Percentiles rank a stretch among this genome's conserved stretches.
Evolutionary conservation across 1,140 invertebrate genomes (phyloP).

Genomic region (Sitophilus oryzae): DNA sequence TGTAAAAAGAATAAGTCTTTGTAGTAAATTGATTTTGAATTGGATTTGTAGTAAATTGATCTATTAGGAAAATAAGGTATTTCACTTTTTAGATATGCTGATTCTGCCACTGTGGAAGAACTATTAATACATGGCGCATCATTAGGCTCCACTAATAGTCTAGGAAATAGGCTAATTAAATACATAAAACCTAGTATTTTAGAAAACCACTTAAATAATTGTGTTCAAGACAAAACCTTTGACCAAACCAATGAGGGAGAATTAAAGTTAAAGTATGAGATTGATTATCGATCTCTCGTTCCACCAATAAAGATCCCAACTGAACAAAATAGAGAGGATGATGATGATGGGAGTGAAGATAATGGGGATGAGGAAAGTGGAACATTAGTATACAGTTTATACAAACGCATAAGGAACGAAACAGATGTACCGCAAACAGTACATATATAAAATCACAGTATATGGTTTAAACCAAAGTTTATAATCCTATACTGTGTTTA

Average conservation of each 20-base stretch:
- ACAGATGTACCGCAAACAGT: background rate
- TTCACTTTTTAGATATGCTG: background rate
- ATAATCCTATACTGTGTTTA: background rate
- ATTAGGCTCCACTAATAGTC: constrained; percentile 58
- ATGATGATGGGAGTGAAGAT: too few species aligned
- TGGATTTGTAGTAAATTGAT: too few species aligned
- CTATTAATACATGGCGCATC: constrained; percentile 38
- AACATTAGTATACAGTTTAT: too few species aligned
- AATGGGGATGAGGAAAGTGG: too few species aligned
- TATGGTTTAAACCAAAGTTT: background rate
- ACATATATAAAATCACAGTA: background rate
- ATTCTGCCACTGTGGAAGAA: background rate
- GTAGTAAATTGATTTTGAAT: too few species aligned
- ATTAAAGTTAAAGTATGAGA: background rate
- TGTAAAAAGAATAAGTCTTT: too few species aligned
- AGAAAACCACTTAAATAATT: constrained; percentile 63
- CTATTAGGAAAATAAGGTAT: too few species aligned
- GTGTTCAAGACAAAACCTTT: constrained; percentile 32
- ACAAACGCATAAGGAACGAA: too few species aligned
- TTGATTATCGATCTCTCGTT: background rate
- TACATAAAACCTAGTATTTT: constrained; percentile 59
- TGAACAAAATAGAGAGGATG: background rate
- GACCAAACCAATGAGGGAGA: background rate
- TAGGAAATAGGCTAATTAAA: constrained; percentile 58
- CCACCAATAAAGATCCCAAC: background rate